Evolutionary conservation across 1,140 invertebrate species (phyloP).

Genomic region (Drosophila kepulauana): DNA sequence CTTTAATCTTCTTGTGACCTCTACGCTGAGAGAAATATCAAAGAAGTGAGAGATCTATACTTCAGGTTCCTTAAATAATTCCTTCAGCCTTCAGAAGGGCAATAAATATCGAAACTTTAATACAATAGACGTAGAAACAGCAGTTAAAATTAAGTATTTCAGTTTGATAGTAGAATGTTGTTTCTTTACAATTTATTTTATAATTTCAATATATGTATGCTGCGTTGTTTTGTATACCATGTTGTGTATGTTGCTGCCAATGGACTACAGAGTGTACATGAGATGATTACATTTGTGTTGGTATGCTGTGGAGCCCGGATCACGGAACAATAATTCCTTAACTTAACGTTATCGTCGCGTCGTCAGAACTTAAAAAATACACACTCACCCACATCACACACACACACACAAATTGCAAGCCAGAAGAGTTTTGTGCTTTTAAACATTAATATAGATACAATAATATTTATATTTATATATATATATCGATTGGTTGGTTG

Average conservation of each 20-base stretch:
- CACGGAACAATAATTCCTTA: conserved; percentile 29
- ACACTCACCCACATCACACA: conserved; percentile 29
- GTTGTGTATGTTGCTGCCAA: conserved; percentile 53
- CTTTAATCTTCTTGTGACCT: too few species aligned
- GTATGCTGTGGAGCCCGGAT: not conserved
- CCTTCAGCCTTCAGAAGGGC: too few species aligned
- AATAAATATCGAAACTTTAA: too few species aligned
- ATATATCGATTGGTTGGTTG: conserved; percentile 10
- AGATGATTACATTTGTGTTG: conserved; percentile 60
- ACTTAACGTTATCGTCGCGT: conserved; percentile 34
- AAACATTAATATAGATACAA: conserved; percentile 64
- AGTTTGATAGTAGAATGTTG: not conserved
- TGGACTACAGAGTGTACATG: conserved; percentile 62
- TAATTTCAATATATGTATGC: conserved; percentile 58
- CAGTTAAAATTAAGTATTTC: not conserved
- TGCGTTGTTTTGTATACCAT: conserved; percentile 32
- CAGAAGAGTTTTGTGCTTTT: conserved; percentile 39
- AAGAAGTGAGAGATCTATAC: too few species aligned
- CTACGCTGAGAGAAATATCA: too few species aligned
- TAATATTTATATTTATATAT: conserved; percentile 44
- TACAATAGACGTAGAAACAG: too few species aligned
- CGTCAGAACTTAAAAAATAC: conserved; percentile 32
- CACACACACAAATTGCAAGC: conserved; percentile 56
- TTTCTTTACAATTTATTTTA: conserved; percentile 60
- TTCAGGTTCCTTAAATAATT: too few species aligned